Base-by-base conservation (phyloP, 1,140 invertebrate genomes). In the Listronotus oregonensis region DNA sequence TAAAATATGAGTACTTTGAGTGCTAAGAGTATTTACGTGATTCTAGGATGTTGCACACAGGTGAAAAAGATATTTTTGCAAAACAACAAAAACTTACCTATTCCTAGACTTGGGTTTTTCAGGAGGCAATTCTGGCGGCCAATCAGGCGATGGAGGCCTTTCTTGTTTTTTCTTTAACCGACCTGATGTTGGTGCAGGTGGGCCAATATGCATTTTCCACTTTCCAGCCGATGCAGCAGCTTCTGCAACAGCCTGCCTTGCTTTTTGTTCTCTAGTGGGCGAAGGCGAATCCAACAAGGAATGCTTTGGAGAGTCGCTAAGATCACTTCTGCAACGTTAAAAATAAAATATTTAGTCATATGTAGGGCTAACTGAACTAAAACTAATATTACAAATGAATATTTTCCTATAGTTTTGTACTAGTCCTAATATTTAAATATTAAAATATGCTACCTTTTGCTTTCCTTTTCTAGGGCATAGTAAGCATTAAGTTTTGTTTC, bases 401-500 rank as follows among this genome's bases (percentile, higher is more conserved):
- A 3, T 27, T 27, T 27, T 27, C 1, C 1, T 27, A 27, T 27
- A 27, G 1, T 27, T 27, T 5, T 27, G 5, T 27, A 27, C 21
- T 27, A 27, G 5, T 27, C 2, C 1, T 27, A 3, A 27, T 27
- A 27, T 27, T 27, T 27, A 27, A 5, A 27, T 1, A 27, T 3
- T 27, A 27, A 27, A 27, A 27, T 27, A 3, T 27, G 6, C 68
- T 68, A 79, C 78, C 76, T 72, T 68, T 77, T 79, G 15, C 81
- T 82, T 73, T 88, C 87, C 80, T 91, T 90, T 70, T 91, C 89
- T 61, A 91, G 87, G 31, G 88, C 86, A 79, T 91, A 90, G 79
- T 91, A 91, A 52, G 89, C 89, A 79, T 80, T 87, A 65, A 92
- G 81, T 75, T 90, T 91, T 6, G 87, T 89, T 76, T 91, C 88